Percentiles rank a stretch among this genome's conserved stretches.
These are phyloP conservation scores for Teleogryllus oceanicus DNA, from an alignment of 2,888 invertebrate species.

Conservation along the genomic window DNA sequence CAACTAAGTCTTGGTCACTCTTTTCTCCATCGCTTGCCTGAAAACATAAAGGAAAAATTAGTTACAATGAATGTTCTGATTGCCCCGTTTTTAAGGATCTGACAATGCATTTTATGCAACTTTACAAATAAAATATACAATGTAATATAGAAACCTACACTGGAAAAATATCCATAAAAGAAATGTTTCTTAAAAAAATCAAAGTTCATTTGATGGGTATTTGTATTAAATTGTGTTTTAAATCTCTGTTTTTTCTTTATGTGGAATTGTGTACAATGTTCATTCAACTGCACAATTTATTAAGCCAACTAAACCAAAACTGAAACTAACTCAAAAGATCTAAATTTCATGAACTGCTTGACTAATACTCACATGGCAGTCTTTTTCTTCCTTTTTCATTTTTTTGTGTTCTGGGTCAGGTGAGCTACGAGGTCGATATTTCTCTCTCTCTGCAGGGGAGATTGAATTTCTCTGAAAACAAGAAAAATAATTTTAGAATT, in stretches of 20 bases:
- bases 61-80: neutral
- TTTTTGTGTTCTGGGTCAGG: constrained; percentile 72
- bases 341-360: neutral
- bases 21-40: constrained; percentile 80
- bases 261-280: too few relatives aligned
- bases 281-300: too few relatives aligned
- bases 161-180: too few relatives aligned
- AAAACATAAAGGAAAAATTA: constrained; percentile 38
- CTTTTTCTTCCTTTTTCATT: constrained; percentile 69
- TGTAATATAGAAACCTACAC: too few relatives aligned
- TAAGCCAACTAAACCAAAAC: neutral
- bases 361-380: constrained; percentile 66
- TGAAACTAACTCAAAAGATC: neutral
- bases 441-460: constrained; percentile 78
- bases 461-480: constrained; percentile 74
- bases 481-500: constrained; percentile 33
- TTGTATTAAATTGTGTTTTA: too few relatives aligned
- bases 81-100: too few relatives aligned
- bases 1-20: constrained; percentile 88
- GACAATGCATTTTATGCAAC: too few relatives aligned
- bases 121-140: too few relatives aligned
- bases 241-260: too few relatives aligned
- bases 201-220: too few relatives aligned
- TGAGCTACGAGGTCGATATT: constrained; percentile 77
- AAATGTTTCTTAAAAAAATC: too few relatives aligned